Conservation (phyloP, 2,113 vertebrate species). For the Xenopus tropicalis region DNA sequence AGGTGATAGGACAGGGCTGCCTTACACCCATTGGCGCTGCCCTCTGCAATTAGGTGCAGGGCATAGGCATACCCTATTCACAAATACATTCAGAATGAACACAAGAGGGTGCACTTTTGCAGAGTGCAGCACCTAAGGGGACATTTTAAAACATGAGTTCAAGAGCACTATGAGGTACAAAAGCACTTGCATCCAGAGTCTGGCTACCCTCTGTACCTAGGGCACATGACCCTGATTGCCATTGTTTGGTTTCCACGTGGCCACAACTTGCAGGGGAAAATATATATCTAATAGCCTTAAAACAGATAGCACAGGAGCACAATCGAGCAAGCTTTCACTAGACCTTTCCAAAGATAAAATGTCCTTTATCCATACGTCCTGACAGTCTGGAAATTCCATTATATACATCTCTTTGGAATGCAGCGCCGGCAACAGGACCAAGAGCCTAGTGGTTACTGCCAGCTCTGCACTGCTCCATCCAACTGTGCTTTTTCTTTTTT, state of each 20-base stretch:
- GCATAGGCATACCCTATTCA: no score
- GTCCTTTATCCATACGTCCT: not conserved
- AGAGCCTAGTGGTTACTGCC: slow-evolving; percentile 14
- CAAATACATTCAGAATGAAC: no score
- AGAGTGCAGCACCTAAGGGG: no score
- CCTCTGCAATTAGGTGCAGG: no score
- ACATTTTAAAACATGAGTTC: no score
- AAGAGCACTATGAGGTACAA: no score
- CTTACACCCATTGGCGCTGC: no score
- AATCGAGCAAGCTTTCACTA: not conserved
- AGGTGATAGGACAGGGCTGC: no score
- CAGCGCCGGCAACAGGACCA: slow-evolving; percentile 12
- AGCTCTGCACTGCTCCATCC: slow-evolving; percentile 35
- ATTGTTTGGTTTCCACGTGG: not conserved
- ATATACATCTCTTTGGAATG: slow-evolving; percentile 16
- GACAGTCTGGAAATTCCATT: slow-evolving; percentile 37
- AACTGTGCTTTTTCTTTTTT: slow-evolving; percentile 14
- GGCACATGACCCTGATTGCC: no score
- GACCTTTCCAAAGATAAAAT: slow-evolving; percentile 8
- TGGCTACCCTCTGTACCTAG: no score
- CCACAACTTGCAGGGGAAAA: not conserved
- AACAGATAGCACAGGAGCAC: not conserved
- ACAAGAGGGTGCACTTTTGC: no score
- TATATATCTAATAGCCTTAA: slow-evolving; percentile 4
- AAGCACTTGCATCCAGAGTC: no score